Evolutionary conservation across 2,113 vertebrate genomes (phyloP), one percentile per base, ranked within the genome.

Genomic region (Rhinoptilus africanus): DNA sequence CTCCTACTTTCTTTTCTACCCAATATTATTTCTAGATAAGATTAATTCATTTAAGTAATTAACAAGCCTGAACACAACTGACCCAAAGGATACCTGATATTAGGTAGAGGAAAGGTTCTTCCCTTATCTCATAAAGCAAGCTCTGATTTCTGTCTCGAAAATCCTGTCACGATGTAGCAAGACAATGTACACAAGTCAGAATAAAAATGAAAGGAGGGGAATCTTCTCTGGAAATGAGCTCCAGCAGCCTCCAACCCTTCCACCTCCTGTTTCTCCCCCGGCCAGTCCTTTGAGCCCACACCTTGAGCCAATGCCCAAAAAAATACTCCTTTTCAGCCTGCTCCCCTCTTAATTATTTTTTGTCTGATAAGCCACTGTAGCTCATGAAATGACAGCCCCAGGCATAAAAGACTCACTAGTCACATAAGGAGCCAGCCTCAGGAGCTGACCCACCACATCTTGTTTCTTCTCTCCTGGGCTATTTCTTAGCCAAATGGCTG

Each of bases 381-480:
- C 26, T 53, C 34, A 82, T 27, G 35, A 83, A 62, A 66, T 21
- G 19, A 79, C 62, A 79, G 39, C 35, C 45, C 9, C 62, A 50
- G 50, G 34, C 35, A 74, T 12, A 56, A 60, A 66, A 88, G 56
- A 56, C 8, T 30, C 1, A 0, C 8, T 32, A 79, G 30, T 37
- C 32, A 76, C 32, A 4, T 16, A 72, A 72, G 27, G 13, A 53
- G 47, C n/a, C 66, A 54, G n/a, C 59, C n/a, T 48, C n/a, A 37
- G 79, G 28, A 81, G 35, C 60, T 43, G 54, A 68, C 12, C 47
- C 45, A 54, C 24, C n/a, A 10, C n/a, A 22, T 30, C n/a, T 20
- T 0, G 0, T 26, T 75, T 56, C 53, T 84, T n/a, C 32, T 53
- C 39, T 75, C 24, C 35, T 28, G n/a, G 34, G 62, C 22, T 66